A percentile compares a stretch with the other conserved stretches of the same genome.
Evolutionary conservation across 2,888 invertebrate genomes (phyloP).

Genomic region (Lepidocyrtinus sp.): DNA sequence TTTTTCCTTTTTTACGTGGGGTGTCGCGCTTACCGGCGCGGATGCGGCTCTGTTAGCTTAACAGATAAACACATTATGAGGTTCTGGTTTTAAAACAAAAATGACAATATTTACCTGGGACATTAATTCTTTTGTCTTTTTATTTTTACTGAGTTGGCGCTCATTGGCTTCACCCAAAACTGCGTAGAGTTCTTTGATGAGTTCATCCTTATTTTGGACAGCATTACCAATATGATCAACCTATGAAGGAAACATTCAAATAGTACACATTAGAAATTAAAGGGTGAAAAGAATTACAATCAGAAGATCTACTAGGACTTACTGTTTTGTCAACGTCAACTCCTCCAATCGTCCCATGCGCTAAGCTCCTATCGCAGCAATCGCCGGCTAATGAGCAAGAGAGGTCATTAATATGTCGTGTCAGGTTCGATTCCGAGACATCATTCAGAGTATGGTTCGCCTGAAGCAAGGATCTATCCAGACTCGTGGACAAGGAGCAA

Average conservation of each 20-base stretch:
- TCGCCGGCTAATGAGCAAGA: slow-evolving; percentile 28
- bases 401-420: slow-evolving; percentile 25
- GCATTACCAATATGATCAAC: not conserved
- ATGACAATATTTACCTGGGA: not conserved
- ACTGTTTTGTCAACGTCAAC: not conserved
- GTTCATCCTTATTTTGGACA: not conserved
- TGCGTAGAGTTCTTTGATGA: not conserved
- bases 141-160: not conserved
- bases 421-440: slow-evolving; percentile 10
- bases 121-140: not conserved
- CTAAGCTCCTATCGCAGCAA: slow-evolving; percentile 24
- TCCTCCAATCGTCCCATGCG: not conserved
- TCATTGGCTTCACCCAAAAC: not conserved
- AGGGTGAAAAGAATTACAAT: not conserved
- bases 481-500: slow-evolving; percentile 38
- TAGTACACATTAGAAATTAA: not conserved
- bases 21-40: no score
- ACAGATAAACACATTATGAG: no score
- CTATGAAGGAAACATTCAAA: not conserved
- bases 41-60: no score
- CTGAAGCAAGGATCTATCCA: slow-evolving; percentile 25
- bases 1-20: no score
- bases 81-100: no score
- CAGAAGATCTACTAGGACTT: not conserved
- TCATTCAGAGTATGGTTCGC: slow-evolving; percentile 21